Evolutionary conservation across 2,888 invertebrate genomes (phyloP), one percentile per base, ranked within the genome.

Genomic region (Cephus spinipes): DNA sequence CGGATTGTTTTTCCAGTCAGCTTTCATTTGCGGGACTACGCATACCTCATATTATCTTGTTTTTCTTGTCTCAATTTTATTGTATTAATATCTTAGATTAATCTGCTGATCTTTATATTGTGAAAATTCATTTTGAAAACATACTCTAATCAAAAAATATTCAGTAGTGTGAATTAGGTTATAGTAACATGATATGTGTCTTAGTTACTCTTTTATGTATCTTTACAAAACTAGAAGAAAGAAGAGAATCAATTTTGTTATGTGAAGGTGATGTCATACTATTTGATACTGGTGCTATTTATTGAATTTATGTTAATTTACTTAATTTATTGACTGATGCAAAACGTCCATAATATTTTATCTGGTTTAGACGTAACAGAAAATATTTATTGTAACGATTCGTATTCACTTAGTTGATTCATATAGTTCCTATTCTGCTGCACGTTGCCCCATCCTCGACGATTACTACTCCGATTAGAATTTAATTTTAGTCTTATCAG

Each of bases 21-120:
- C 75, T 74, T 79, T 77, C 68, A 74, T 23, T 31, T 34, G 76
- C 34, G 40, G 30, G 4, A 32, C 3, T 34, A 73, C 40, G 15
- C 15, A 68, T 73, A 73, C 35, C 74, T 77, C 30, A 76, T 77
- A 71, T 77, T 79, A 78, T 80, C 77, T 23, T 55, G 36, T 9
- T 55, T 6, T 55, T 32, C 3, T 23, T 15, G 15, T 36, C 36
- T 36, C 12, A 40, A 40, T 15, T 40, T 15, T 55, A 55, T 55
- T 23, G 6, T 23, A 9, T 6, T 23, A 55, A 23, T 55, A 23
- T 15, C 6, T 55, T 55, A 23, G 23, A 23, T 55, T 55, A 23
- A 55, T 55, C 23, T 9, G 55, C 9, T 23, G 6, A 55, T 23
- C 9, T 55, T 55, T 23, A 1, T 55, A 6, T 55, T 55, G 23